Base-by-base conservation (phyloP, 2,888 invertebrate genomes). In the Eristalis tenax region DNA sequence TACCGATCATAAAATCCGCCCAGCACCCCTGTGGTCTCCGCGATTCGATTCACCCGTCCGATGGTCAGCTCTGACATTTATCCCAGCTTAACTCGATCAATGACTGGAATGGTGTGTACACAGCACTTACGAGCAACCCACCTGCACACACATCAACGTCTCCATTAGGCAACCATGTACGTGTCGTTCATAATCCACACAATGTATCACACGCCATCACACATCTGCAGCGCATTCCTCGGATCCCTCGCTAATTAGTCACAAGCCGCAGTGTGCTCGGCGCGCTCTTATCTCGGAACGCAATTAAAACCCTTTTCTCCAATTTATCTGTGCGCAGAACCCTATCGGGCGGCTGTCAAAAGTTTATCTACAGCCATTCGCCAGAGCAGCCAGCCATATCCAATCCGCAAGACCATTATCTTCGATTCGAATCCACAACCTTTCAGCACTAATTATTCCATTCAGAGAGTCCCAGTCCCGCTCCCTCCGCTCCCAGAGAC, bases 371-470 rank as follows among this genome's bases (percentile, higher is more conserved):
- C 64, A 75, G 50, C 87, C 73, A 76, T 79, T 75, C 78, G 76
- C 73, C 75, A 74, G 68, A 40, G 26, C 70, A 65, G 38, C 18
- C 71, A 61, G 40, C 69, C 69, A 59, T 43, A 83, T 23, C 69
- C 63, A 77, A 73, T 57, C 64, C 40, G 28, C n/a, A 64, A 69
- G 61, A 73, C 78, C 71, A 76, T 69, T 83, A 87, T 87, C 87
- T 64, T 26, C 59, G 71, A 79, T 83, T 73, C 78, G 32, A 77
- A 79, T 80, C 79, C 83, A 80, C 83, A 87, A 83, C 87, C 71
- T 87, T 80, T 87, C 83, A 87, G 83, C 83, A 80, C 87, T 87
- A 87, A 87, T 87, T 87, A 87, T 83, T 83, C 87, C 73, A 83
- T 87, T 83, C 71, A 76, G 75, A 63, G 66, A 65, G 68, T 15